Base-by-base conservation (phyloP, 64 coral and sea anemone species). In the Porites lutea region DNA sequence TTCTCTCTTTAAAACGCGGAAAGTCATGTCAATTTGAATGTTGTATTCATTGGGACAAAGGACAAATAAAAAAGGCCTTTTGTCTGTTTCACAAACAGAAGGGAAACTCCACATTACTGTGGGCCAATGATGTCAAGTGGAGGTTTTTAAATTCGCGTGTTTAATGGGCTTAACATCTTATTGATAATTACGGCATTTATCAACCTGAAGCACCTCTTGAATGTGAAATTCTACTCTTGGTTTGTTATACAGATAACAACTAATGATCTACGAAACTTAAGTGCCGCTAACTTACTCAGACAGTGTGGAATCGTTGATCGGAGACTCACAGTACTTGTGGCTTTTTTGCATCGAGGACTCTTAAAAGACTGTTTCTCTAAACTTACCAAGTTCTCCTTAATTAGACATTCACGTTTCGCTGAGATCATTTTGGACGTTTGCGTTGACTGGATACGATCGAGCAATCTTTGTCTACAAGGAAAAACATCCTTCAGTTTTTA, bases 81-180 rank as follows among this genome's bases (percentile, higher is more conserved):
- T 84, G 81, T 84, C 81, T 65, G 62, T 52, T 68, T 51, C 47
- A 23, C 47, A 84, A 84, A 52, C 48, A 68, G 7, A 52, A 47
- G 46, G 6, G n/a, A 48, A 68, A 68, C 46, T 9, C 65, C 58
- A 49, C 37, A 48, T 82, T 61, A 48, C 1, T 65, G 2, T 23
- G 44, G 63, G 8, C 81, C 81, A 84, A 84, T 84, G 23, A 48
- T n/a, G 15, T 23, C 14, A 22, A 15, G 18, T 8, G 12, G 0
- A 5, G 6, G 59, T 50, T 16, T 20, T 68, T 70, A 68, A 68
- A 51, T 63, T 65, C 47, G 63, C 23, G 14, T 5, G 63, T 18
- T 20, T 84, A 84, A 84, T 84, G 81, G 19, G 81, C 63, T 84
- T 69, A 52, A 50, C 46, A 68, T 84, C 81, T 84, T 68, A 84